Conservation (phyloP, 1,140 invertebrate genomes). For the Homalodisca vitripennis region DNA sequence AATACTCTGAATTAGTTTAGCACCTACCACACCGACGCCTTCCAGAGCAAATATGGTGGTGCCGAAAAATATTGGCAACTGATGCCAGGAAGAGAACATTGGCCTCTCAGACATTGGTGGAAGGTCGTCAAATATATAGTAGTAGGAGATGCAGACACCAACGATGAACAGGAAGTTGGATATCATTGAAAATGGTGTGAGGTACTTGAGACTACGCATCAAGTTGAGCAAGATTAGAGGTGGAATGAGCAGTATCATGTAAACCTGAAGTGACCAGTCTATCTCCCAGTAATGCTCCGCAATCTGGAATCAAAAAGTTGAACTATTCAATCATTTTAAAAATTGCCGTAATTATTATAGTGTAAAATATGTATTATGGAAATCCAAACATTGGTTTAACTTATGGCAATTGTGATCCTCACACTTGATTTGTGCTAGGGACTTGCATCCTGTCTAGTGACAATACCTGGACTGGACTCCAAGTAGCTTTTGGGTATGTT, state of each 20-base stretch:
- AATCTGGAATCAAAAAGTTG: slow-evolving; percentile 49
- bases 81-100: slow-evolving; percentile 53
- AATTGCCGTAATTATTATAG: no score
- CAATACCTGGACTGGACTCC: no score
- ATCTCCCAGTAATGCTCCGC: slow-evolving; percentile 59
- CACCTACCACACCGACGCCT: slow-evolving; percentile 82
- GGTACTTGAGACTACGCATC: slow-evolving; percentile 77
- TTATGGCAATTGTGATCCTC: no score
- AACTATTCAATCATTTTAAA: background rate
- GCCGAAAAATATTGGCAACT: slow-evolving; percentile 80
- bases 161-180: slow-evolving; percentile 74
- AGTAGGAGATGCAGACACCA: slow-evolving; percentile 78
- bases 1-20: no score
- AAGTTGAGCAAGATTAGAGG: slow-evolving; percentile 69
- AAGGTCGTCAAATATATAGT: slow-evolving; percentile 53
- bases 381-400: no score
- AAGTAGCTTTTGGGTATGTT: no score
- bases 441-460: no score
- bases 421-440: no score
- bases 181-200: slow-evolving; percentile 82
- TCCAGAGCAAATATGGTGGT: slow-evolving; percentile 86
- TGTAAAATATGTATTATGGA: no score
- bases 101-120: slow-evolving; percentile 24
- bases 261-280: slow-evolving; percentile 59
- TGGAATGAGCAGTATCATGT: slow-evolving; percentile 70